Conservation (phyloP, 2,888 invertebrate genomes). For the Zygaena filipendulae region DNA sequence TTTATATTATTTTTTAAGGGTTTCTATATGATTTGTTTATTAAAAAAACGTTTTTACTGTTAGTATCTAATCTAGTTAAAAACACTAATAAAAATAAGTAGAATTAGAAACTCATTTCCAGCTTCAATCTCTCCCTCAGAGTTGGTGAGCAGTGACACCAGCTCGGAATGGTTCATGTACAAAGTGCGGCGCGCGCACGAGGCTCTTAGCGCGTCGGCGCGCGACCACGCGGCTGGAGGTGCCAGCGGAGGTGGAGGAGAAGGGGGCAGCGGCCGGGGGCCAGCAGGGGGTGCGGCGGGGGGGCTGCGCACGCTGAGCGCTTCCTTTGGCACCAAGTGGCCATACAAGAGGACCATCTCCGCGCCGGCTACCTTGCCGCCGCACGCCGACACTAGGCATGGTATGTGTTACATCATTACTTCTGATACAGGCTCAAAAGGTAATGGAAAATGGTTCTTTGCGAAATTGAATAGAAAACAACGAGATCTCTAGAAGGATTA, state of each 20-base stretch:
- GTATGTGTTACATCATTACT: too few species aligned
- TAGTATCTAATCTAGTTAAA: too few species aligned
- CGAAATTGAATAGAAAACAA: too few species aligned
- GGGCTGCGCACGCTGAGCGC: conserved; percentile 75
- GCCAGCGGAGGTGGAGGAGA: conserved; percentile 20
- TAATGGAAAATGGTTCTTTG: too few species aligned
- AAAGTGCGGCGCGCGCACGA: conserved; percentile 92
- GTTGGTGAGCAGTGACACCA: conserved; percentile 87
- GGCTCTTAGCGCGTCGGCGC: conserved; percentile 77
- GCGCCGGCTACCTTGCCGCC: conserved; percentile 89
- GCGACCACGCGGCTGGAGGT: conserved; percentile 21
- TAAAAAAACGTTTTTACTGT: too few species aligned
- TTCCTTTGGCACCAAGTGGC: conserved; percentile 93
- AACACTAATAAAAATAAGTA: too few species aligned
- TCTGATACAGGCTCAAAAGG: neutral
- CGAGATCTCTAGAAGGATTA: too few species aligned
- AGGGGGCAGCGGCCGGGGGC: too few species aligned
- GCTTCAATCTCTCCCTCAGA: too few species aligned
- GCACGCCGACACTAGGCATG: conserved; percentile 74
- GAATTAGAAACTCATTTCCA: too few species aligned
- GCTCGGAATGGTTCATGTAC: conserved; percentile 84
- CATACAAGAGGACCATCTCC: conserved; percentile 94
- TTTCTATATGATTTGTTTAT: conserved; percentile 11
- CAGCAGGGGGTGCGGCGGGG: conserved; percentile 1
- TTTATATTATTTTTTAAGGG: conserved; percentile 7